These are phyloP conservation scores for Fulica atra DNA, from an alignment of 2,113 vertebrate genomes.

Conservation along the genomic window DNA sequence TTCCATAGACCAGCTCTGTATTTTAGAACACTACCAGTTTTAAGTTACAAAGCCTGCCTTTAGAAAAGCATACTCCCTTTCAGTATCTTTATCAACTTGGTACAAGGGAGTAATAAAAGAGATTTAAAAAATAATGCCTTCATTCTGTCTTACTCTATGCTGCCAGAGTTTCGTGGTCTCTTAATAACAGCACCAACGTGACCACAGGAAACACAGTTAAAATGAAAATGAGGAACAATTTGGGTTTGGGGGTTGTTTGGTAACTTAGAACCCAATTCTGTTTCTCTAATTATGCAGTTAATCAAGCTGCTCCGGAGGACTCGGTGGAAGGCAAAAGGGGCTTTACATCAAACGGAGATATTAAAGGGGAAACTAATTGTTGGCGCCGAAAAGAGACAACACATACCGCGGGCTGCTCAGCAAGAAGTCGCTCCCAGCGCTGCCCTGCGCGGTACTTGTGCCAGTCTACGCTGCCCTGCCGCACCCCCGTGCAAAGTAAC, in stretches of 20 bases:
- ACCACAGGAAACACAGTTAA: too few relatives aligned
- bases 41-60: background rate
- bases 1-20: background rate
- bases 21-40: background rate
- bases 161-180: background rate
- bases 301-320: background rate
- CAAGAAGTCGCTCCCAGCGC: background rate
- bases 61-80: background rate
- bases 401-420: rapidly evolving
- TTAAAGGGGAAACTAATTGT: background rate
- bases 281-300: rapidly evolving
- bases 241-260: rapidly evolving
- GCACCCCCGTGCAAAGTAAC: rapidly evolving
- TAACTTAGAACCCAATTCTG: rapidly evolving
- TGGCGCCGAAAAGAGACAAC: background rate
- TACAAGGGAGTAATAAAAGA: background rate
- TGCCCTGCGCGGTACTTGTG: rapidly evolving
- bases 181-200: background rate
- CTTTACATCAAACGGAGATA: rapidly evolving
- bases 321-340: background rate
- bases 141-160: background rate
- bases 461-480: background rate
- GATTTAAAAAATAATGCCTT: background rate
- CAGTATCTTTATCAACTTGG: background rate
- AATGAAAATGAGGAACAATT: background rate